Evolutionary conservation across 2,888 invertebrate species (phyloP), one percentile per base, ranked within the genome.

Genomic region (Lasioglossum villosulum): DNA sequence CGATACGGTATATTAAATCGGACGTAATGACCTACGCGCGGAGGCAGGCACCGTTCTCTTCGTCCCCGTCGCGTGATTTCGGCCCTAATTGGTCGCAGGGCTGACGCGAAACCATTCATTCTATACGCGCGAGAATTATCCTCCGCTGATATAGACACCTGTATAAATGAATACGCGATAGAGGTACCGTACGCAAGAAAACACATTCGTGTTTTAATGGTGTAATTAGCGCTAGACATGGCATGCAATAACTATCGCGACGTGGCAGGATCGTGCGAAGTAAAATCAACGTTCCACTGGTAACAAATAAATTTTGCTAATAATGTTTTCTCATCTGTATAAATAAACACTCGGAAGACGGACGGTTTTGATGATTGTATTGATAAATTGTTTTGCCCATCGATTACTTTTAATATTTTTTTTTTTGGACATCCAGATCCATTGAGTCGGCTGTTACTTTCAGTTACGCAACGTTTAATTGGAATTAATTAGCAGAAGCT

Each of bases 1-100:
- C 86, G 83, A 83, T 79, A 81, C 72, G 83, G 76, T 86, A 84
- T 87, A 86, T 87, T 77, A 86, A 83, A 84, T 86, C 78, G 71
- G 81, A 86, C 83, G 80, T 86, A 86, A 87, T 87, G 83, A 87
- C 63, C 68, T 4, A 16, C 66, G 63, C 37, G 27, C 27, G 74
- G 59, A 75, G 66, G 74, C 42, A 16, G 75, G 59, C 14, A 48
- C 19, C 39, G 56, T 72, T 82, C 86, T 78, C 77, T 23, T 12
- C 34, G 48, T 19, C n/a, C 70, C n/a, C n/a, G 12, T 70, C 39
- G 70, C 37, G 39, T 39, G 37, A n/a, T 70, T 70, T 37, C n/a
- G 70, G 70, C 37, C 23, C 39, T 70, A 70, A 70, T 70, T 39
- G 70, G 70, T 39, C n/a, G n/a, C n/a, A 8, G 70, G 37, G 4